Evolutionary conservation across 2,113 vertebrate genomes (phyloP), one percentile per base, ranked within the genome.

Genomic region (Puma concolor): DNA sequence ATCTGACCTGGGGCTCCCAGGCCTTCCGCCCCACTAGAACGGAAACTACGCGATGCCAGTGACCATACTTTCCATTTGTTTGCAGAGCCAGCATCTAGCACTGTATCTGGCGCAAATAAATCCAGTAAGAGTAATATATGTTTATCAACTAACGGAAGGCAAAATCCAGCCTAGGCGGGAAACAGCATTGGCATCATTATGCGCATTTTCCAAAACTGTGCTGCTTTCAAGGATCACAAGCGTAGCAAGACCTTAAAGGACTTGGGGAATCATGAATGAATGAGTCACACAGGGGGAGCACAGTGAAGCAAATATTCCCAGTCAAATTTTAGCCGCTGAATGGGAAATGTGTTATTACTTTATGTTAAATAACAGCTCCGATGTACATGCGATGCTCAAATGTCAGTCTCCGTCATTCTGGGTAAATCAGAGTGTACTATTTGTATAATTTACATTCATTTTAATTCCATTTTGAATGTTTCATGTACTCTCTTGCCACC

Each of bases 11-110:
- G 16, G 33, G 8, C 66, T 41, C 38, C 5, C 57, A 33, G 64
- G 36, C 64, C 50, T 89, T 21, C 52, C 8, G 74, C n/a, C 16
- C 48, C 23, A 0, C 2, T 31, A 29, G 67, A 52, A 44, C 19
- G 1, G 23, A 19, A 60, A 33, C 31, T 13, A 33, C 0, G 10
- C 1, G 4, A 44, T 29, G 1, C 27, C 16, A 16, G 15, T 48
- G 44, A 52, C 77, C 79, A 60, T 4, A 7, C 0, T n/a, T 31
- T 38, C 67, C 29, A 7, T 44, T 74, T 41, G 33, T 67, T 23
- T n/a, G 36, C 38, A 60, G 27, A 54, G 33, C 82, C 52, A 60
- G n/a, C 25, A 44, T 60, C 93, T 38, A 44, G 38, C 0, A 0
- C 52, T 5, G 1, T 27, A 19, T 44, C 50, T 21, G 84, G 7